Conservation (phyloP, 2,888 invertebrate genomes). For the Tillus elongatus region DNA sequence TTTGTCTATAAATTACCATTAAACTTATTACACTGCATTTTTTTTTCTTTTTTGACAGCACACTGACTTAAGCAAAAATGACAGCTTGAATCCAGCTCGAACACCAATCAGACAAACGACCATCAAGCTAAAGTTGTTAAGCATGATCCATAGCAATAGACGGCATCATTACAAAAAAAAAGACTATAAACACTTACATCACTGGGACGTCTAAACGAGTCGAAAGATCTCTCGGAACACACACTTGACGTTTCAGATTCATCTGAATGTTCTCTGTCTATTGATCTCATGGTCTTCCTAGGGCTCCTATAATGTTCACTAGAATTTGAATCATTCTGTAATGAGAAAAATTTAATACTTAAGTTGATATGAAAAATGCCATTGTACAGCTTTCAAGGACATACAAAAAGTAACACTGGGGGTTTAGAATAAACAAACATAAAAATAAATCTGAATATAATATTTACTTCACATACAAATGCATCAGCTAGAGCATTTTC, state of each 20-base stretch:
- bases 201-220: constrained; percentile 68
- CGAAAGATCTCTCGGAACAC: constrained; percentile 83
- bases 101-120: too few species aligned
- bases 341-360: constrained; percentile 15
- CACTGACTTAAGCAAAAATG: too few species aligned
- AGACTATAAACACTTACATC: constrained; percentile 55
- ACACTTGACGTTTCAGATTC: constrained; percentile 94
- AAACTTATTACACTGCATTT: too few species aligned
- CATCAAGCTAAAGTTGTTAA: too few species aligned
- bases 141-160: too few species aligned
- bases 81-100: too few species aligned
- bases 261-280: constrained; percentile 64
- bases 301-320: constrained; percentile 34
- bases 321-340: constrained; percentile 34
- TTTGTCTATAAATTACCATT: too few species aligned
- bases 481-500: constrained; percentile 74
- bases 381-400: background rate
- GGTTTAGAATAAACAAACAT: background rate
- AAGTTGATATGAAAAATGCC: too few species aligned
- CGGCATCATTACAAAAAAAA: too few species aligned
- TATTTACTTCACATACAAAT: constrained; percentile 37
- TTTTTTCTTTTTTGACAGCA: too few species aligned
- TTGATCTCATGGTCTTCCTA: constrained; percentile 34
- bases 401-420: background rate
- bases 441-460: background rate